Conservation (phyloP, 2,113 vertebrate genomes). For the Sitta europaea region DNA sequence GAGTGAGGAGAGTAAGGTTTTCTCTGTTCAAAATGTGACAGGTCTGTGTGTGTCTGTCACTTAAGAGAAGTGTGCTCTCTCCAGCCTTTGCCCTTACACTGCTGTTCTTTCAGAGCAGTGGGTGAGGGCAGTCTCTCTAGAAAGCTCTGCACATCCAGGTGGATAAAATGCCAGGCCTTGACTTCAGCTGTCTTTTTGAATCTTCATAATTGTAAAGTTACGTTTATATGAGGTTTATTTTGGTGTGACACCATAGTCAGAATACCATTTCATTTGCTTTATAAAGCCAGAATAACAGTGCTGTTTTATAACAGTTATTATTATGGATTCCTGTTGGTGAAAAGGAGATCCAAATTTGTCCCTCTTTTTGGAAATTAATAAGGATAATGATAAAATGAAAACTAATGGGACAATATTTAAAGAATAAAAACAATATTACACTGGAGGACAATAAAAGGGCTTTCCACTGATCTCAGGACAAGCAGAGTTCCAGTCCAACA, state of each 20-base stretch:
- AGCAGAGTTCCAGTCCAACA: not conserved
- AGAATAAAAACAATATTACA: not conserved
- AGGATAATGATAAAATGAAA: not conserved
- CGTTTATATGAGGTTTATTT: not conserved
- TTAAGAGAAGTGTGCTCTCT: rapidly evolving
- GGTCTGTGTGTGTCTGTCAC: not conserved
- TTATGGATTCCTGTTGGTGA: not conserved
- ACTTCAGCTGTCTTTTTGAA: not conserved
- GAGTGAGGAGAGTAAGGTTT: not conserved
- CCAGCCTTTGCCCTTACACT: not conserved
- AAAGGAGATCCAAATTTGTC: not conserved
- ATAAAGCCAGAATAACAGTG: not conserved
- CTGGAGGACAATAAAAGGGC: not conserved
- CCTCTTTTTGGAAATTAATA: not conserved
- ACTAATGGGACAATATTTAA: not conserved
- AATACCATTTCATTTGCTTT: not conserved
- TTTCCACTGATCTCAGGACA: not conserved
- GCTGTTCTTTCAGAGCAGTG: rapidly evolving
- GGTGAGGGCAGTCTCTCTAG: not conserved
- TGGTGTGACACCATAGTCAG: not conserved
- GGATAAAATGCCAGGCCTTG: not conserved
- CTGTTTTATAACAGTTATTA: not conserved
- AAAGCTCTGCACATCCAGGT: not conserved
- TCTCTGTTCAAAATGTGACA: not conserved
- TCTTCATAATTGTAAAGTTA: not conserved